Evolutionary conservation across 2,797 vertebrate species (phyloP).

Genomic region (Tauraco hartlaubi): DNA sequence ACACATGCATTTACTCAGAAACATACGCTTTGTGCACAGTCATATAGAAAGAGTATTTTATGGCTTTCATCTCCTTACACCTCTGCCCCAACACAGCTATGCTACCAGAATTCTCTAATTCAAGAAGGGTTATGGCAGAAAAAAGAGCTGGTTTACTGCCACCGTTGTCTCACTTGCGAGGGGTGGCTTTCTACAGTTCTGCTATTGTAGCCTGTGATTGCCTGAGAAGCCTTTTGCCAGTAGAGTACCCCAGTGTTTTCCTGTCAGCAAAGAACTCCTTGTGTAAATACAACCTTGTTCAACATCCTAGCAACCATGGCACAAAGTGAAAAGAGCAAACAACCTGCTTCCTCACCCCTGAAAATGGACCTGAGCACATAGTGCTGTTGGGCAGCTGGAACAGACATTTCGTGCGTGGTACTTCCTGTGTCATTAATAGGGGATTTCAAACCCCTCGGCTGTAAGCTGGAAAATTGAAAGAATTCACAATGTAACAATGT

Average conservation of each 20-base stretch:
- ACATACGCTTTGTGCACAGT: rapidly evolving
- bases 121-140: neutral
- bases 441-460: neutral
- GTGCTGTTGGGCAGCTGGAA: conserved; percentile 7
- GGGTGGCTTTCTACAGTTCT: neutral
- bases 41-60: neutral
- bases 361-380: conserved; percentile 20
- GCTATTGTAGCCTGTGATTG: neutral
- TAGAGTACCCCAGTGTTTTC: neutral
- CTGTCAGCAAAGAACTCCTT: conserved; percentile 19
- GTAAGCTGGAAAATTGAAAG: neutral
- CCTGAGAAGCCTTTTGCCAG: neutral
- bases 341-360: conserved; percentile 33
- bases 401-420: neutral
- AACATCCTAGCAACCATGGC: conserved; percentile 52
- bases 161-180: neutral
- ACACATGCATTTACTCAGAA: neutral
- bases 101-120: neutral
- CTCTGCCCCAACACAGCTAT: neutral
- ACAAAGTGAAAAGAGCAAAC: conserved; percentile 34
- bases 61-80: neutral
- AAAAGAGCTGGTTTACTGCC: neutral
- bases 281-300: conserved; percentile 35
- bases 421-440: neutral
- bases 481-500: neutral